Conservation (phyloP, 1,140 invertebrate genomes). For the Akabosia matsudoensis region DNA sequence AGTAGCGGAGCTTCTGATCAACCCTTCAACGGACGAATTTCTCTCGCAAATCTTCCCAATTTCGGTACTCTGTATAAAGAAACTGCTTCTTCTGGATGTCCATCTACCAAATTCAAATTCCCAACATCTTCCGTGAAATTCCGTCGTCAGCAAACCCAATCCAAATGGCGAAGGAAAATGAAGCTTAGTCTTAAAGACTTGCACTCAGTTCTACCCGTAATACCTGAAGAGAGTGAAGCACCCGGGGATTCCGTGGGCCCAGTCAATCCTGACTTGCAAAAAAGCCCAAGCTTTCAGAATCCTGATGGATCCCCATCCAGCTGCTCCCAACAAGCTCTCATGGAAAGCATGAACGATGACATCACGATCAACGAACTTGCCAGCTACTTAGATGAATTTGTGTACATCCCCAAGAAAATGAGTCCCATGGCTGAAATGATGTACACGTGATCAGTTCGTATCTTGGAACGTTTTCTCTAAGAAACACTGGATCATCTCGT, state of each 20-base stretch:
- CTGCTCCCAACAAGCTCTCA: constrained; percentile 58
- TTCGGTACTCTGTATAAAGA: not conserved
- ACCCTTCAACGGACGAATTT: not conserved
- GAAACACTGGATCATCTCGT: too few species aligned
- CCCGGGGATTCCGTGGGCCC: not conserved
- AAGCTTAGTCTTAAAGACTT: constrained; percentile 7
- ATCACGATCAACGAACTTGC: constrained; percentile 85
- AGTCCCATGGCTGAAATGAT: constrained; percentile 95
- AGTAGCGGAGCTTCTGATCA: not conserved
- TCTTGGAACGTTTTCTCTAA: too few species aligned
- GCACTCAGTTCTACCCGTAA: constrained; percentile 18
- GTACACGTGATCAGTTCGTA: constrained; percentile 83
- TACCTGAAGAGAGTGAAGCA: constrained; percentile 27
- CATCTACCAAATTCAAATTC: not conserved
- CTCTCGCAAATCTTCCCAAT: not conserved
- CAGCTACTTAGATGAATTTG: constrained; percentile 86
- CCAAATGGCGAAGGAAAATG: not conserved
- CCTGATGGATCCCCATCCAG: constrained; percentile 28
- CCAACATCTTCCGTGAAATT: not conserved
- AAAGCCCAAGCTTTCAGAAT: not conserved
- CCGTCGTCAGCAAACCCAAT: not conserved
- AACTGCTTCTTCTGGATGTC: too few species aligned
- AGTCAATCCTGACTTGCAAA: not conserved
- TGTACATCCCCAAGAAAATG: constrained; percentile 94
- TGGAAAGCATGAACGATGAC: constrained; percentile 53